A percentile compares a stretch with the other conserved stretches of the same genome.
Evolutionary conservation across 92 coral and sea anemone species (phyloP).

Genomic region (Palythoa grandis): DNA sequence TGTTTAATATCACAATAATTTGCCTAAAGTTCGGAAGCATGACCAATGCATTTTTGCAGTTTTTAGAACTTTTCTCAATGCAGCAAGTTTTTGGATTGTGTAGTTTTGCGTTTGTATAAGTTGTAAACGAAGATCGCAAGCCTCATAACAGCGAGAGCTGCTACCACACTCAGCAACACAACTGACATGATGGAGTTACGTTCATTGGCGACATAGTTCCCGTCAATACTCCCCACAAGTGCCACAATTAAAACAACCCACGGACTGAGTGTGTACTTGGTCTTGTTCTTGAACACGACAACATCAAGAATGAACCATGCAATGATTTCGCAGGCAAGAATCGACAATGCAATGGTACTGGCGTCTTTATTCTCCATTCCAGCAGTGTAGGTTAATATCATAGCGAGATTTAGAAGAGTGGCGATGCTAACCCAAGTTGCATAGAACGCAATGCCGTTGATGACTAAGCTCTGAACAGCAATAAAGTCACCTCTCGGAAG

Average conservation of each 20-base stretch:
- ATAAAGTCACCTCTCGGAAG: constrained; percentile 61
- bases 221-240: constrained; percentile 84
- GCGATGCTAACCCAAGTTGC: constrained; percentile 90
- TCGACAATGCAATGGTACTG: constrained; percentile 65
- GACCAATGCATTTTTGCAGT: too few species aligned
- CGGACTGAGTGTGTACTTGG: constrained; percentile 75
- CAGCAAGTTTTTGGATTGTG: background rate
- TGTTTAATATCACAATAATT: too few species aligned
- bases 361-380: constrained; percentile 65
- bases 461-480: constrained; percentile 66
- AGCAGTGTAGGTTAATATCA: constrained; percentile 74
- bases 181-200: constrained; percentile 72
- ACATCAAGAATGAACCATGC: constrained; percentile 87
- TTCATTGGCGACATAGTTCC: constrained; percentile 74
- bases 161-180: constrained; percentile 69
- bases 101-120: background rate
- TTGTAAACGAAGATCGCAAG: constrained; percentile 42
- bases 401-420: constrained; percentile 80
- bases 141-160: constrained; percentile 64
- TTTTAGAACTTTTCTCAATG: too few species aligned
- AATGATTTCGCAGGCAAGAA: constrained; percentile 75
- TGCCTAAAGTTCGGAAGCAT: too few species aligned
- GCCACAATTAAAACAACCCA: constrained; percentile 89
- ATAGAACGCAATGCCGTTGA: constrained; percentile 88
- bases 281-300: constrained; percentile 64